Evolutionary conservation across 2,797 vertebrate species (phyloP).

Genomic region (Mormyrus proboscirostris): DNA sequence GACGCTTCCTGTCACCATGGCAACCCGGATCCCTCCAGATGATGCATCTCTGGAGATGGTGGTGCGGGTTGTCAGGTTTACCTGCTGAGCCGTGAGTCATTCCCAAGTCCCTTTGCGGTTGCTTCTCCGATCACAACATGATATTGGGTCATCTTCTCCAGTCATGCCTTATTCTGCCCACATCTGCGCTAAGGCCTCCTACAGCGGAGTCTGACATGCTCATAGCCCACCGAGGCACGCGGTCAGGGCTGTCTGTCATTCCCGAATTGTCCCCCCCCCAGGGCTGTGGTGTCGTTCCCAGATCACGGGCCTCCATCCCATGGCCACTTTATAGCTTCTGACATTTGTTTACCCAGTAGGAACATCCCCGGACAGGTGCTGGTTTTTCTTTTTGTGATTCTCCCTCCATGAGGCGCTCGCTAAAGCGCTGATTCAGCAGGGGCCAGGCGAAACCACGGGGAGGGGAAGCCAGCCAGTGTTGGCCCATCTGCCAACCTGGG

Average conservation of each 20-base stretch:
- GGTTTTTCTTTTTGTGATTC: background rate
- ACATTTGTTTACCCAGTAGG: background rate
- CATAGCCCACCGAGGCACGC: background rate
- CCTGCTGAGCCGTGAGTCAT: background rate
- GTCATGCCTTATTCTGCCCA: background rate
- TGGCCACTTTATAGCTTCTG: background rate
- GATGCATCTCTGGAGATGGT: background rate
- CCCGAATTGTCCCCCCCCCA: background rate
- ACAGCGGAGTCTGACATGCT: background rate
- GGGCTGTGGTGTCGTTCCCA: background rate
- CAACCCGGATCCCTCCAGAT: background rate
- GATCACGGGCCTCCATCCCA: background rate
- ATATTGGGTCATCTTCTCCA: background rate
- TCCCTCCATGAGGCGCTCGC: background rate
- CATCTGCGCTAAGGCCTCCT: background rate
- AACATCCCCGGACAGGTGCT: background rate
- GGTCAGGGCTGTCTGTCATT: background rate
- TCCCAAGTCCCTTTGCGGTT: background rate
- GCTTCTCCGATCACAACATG: background rate
- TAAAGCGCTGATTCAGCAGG: background rate
- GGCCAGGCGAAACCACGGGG: background rate
- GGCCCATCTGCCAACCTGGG: slow-evolving; percentile 1
- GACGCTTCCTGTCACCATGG: background rate
- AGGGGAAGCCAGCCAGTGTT: background rate
- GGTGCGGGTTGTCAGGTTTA: background rate